A percentile compares a stretch with the other conserved stretches of the same genome.
Evolutionary conservation across 2,797 vertebrate genomes (phyloP).

Genomic region (Falco columbarius): DNA sequence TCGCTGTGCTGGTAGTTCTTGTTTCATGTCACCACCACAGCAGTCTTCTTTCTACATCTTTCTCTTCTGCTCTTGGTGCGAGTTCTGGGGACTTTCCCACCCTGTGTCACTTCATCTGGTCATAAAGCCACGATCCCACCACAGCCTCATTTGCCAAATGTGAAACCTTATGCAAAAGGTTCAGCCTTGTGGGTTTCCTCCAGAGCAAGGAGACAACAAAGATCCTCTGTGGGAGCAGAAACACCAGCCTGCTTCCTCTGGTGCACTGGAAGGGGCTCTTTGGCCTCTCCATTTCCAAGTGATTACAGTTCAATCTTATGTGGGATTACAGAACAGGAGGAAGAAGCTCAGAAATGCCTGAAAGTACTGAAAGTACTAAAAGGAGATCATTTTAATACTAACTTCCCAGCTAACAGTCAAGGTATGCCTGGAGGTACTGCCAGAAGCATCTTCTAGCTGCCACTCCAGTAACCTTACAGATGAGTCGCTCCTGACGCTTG

Average conservation of each 20-base stretch:
- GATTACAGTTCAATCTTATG: background rate
- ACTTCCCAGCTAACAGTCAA: background rate
- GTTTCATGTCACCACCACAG: background rate
- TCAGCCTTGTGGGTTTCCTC: constrained; percentile 30
- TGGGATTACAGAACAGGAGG: background rate
- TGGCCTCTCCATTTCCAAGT: background rate
- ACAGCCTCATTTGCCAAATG: background rate
- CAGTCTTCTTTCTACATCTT: background rate
- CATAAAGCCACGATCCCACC: constrained; percentile 23
- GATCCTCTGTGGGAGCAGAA: constrained; percentile 5
- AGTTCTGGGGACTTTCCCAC: constrained; percentile 30
- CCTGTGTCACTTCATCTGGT: constrained; percentile 31
- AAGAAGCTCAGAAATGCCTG: background rate
- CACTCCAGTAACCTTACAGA: background rate
- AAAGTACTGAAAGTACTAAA: background rate
- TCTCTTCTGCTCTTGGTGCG: background rate
- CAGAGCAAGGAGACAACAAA: background rate
- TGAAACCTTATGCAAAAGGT: background rate
- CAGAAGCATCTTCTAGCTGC: background rate
- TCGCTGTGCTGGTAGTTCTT: background rate
- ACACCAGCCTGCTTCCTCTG: background rate
- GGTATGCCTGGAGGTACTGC: background rate
- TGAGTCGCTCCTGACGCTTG: background rate
- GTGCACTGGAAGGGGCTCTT: background rate
- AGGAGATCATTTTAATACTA: background rate